A percentile compares a stretch with the other conserved stretches of the same genome.
These are phyloP conservation scores for Xiphorhynchus elegans DNA, from an alignment of 2,113 vertebrate species.

Conservation along the genomic window DNA sequence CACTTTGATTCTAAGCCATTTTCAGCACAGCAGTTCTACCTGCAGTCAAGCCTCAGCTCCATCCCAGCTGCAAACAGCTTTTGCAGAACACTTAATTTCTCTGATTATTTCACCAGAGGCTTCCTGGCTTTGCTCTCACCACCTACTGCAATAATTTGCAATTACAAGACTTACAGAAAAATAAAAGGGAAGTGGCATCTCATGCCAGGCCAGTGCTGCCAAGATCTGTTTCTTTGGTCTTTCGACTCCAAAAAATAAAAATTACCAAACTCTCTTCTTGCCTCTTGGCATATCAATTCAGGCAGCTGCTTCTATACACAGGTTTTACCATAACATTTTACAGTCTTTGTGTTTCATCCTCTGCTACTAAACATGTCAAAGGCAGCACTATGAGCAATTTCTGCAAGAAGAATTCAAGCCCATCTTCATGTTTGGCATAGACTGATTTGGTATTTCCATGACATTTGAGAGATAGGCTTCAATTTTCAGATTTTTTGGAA, in stretches of 20 bases:
- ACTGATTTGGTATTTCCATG: background rate
- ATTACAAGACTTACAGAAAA: slow-evolving; percentile 24
- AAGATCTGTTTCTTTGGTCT: background rate
- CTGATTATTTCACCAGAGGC: slow-evolving; percentile 4
- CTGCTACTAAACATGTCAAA: background rate
- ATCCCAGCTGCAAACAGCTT: background rate
- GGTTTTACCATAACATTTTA: background rate
- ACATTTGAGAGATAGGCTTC: background rate
- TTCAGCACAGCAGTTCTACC: background rate
- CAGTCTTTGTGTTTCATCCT: background rate
- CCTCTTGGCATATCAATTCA: background rate
- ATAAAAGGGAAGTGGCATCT: background rate
- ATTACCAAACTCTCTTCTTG: background rate
- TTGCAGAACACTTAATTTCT: slow-evolving; percentile 4
- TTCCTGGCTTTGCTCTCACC: slow-evolving; percentile 20
- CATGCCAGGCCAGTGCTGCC: background rate
- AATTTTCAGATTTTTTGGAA: background rate
- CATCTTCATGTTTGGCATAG: background rate
- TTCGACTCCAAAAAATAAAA: background rate
- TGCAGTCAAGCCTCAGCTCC: background rate
- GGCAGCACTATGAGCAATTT: background rate
- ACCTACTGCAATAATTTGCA: slow-evolving; percentile 24
- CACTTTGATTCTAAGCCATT: background rate
- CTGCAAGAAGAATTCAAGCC: background rate
- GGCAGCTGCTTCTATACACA: background rate